Percentiles rank a stretch among this genome's conserved stretches.
phyloP scores from a whole-genome alignment of 2,888 invertebrate species.

The Electrophaes corylata region DNA sequence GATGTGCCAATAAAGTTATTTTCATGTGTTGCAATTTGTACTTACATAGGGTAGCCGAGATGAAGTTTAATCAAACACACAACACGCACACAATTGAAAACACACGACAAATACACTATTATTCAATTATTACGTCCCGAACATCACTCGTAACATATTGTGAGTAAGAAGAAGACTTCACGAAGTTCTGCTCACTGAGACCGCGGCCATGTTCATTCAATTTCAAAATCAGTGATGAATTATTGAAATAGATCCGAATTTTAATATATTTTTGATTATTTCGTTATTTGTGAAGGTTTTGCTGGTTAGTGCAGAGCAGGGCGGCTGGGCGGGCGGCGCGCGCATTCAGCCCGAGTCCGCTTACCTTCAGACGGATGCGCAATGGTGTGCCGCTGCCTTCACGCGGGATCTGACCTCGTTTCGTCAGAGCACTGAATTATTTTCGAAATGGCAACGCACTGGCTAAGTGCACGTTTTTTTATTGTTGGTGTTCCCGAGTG shows the following conservation, averaged over 20 bases:
- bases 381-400: slow-evolving; percentile 48
- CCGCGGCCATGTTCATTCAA: slow-evolving; percentile 19
- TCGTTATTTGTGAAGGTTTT: slow-evolving; percentile 49
- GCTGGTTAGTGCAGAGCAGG: slow-evolving; percentile 47
- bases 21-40: slow-evolving; percentile 21
- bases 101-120: slow-evolving; percentile 43
- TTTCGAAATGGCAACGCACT: slow-evolving; percentile 76
- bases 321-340: slow-evolving; percentile 53
- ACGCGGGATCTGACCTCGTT: slow-evolving; percentile 65
- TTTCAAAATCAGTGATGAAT: slow-evolving; percentile 10
- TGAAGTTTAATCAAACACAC: slow-evolving; percentile 44
- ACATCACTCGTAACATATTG: slow-evolving; percentile 46
- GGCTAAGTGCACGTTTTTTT: slow-evolving; percentile 56
- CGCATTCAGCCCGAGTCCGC: slow-evolving; percentile 55
- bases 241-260: slow-evolving; percentile 16
- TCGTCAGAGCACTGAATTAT: slow-evolving; percentile 69
- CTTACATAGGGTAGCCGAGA: slow-evolving; percentile 57
- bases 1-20: neutral
- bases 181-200: slow-evolving; percentile 1
- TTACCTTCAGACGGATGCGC: slow-evolving; percentile 57
- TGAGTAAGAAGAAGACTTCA: slow-evolving; percentile 6
- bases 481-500: slow-evolving; percentile 29
- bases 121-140: slow-evolving; percentile 44
- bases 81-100: slow-evolving; percentile 42
- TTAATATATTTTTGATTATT: slow-evolving; percentile 47